phyloP scores from a whole-genome alignment of 2,113 vertebrate genomes.

The Gadus chalcogrammus region DNA sequence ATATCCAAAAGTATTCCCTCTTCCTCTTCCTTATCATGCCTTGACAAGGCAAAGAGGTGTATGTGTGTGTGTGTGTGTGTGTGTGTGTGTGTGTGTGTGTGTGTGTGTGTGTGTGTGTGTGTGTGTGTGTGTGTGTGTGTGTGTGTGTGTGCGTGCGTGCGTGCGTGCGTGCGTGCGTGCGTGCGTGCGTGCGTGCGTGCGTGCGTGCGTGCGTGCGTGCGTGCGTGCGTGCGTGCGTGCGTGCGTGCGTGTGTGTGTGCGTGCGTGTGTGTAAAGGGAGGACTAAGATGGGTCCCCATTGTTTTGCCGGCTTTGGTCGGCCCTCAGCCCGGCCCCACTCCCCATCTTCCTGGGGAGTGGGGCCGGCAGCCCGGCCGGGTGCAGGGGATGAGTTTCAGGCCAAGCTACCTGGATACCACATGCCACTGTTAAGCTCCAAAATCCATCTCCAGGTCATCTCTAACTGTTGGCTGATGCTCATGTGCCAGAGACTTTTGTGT shows the following conservation, averaged over 20 bases:
- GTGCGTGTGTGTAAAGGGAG: slow-evolving; percentile 12
- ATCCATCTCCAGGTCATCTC: neutral
- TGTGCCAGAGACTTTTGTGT: too few species aligned
- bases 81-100: too few species aligned
- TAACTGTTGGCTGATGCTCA: neutral
- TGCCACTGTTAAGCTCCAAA: slow-evolving; percentile 20
- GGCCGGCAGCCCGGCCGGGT: slow-evolving; percentile 56
- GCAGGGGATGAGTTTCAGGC: slow-evolving; percentile 11
- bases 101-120: neutral
- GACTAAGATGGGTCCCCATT: slow-evolving; percentile 1
- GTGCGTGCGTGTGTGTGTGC: slow-evolving; percentile 5
- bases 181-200: slow-evolving; percentile 9
- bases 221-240: slow-evolving; percentile 2
- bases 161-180: slow-evolving; percentile 11
- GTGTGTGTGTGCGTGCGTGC: neutral
- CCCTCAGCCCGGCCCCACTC: slow-evolving; percentile 43
- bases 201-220: slow-evolving; percentile 1
- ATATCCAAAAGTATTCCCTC: neutral
- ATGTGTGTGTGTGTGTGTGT: neutral
- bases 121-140: slow-evolving; percentile 3
- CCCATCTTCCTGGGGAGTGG: slow-evolving; percentile 56
- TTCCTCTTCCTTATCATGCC: neutral
- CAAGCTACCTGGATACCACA: slow-evolving; percentile 8
- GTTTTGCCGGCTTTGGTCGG: slow-evolving; percentile 40
- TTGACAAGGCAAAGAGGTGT: neutral